phyloP scores from a whole-genome alignment of 1,140 invertebrate species.

The Saccostrea echinata region DNA sequence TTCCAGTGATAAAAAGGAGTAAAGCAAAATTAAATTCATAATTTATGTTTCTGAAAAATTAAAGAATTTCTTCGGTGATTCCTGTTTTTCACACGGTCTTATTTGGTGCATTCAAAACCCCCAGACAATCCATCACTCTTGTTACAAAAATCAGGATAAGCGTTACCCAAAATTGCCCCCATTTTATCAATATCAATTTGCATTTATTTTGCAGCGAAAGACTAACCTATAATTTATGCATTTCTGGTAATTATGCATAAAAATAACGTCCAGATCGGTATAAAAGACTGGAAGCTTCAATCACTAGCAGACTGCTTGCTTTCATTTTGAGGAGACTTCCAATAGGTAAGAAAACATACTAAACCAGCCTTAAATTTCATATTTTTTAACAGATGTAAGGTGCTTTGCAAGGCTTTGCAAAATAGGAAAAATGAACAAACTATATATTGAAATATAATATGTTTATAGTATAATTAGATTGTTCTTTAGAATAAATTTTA shows the following conservation, averaged over 20 bases:
- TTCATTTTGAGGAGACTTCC: neutral
- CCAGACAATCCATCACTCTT: neutral
- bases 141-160: neutral
- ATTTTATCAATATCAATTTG: neutral
- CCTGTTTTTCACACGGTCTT: too few species aligned
- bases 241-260: slow-evolving; percentile 14
- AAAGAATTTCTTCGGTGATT: too few species aligned
- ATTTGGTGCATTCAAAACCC: neutral
- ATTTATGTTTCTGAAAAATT: too few species aligned
- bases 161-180: neutral
- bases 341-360: neutral
- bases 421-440: too few species aligned
- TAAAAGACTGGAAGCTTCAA: neutral
- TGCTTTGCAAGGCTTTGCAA: too few species aligned
- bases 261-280: neutral
- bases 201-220: neutral
- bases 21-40: too few species aligned
- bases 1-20: neutral
- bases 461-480: too few species aligned
- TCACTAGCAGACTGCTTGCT: neutral
- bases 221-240: neutral
- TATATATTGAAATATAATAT: too few species aligned
- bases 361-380: too few species aligned
- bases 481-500: too few species aligned
- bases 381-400: too few species aligned